These are phyloP conservation scores for Scelioninae gen. 1 DNA, from an alignment of 2,888 invertebrate species.

Conservation along the genomic window DNA sequence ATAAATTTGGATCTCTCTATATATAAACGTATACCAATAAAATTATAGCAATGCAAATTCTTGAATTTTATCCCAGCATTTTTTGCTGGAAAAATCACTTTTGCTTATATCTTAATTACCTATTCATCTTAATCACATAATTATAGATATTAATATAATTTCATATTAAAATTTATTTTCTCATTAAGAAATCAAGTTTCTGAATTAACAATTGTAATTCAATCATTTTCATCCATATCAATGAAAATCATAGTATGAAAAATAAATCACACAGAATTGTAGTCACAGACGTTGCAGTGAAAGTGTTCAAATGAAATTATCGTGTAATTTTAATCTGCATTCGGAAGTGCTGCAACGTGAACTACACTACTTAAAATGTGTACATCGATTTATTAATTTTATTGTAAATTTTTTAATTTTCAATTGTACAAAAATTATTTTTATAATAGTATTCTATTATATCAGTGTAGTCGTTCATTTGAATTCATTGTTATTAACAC, in stretches of 20 bases:
- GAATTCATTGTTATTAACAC: slow-evolving; percentile 33
- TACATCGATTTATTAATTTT: not conserved
- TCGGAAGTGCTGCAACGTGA: not conserved
- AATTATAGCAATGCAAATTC: slow-evolving; percentile 44
- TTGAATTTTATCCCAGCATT: slow-evolving; percentile 32
- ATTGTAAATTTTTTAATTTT: no score
- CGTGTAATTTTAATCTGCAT: not conserved
- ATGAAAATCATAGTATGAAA: not conserved
- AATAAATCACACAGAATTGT: not conserved
- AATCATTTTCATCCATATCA: no score
- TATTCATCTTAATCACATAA: slow-evolving; percentile 7
- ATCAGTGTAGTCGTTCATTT: not conserved
- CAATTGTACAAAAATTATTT: no score
- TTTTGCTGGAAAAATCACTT: slow-evolving; percentile 20
- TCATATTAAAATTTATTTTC: not conserved
- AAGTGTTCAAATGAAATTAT: not conserved
- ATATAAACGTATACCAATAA: slow-evolving; percentile 18
- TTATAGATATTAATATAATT: slow-evolving; percentile 5
- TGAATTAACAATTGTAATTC: not conserved
- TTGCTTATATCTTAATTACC: slow-evolving; percentile 28
- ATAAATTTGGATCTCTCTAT: slow-evolving; percentile 45
- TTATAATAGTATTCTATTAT: no score
- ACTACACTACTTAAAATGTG: not conserved
- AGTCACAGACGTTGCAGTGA: not conserved
- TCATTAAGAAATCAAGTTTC: no score